Evolutionary conservation across 1,140 invertebrate genomes (phyloP).

Genomic region (Sitophilus oryzae): DNA sequence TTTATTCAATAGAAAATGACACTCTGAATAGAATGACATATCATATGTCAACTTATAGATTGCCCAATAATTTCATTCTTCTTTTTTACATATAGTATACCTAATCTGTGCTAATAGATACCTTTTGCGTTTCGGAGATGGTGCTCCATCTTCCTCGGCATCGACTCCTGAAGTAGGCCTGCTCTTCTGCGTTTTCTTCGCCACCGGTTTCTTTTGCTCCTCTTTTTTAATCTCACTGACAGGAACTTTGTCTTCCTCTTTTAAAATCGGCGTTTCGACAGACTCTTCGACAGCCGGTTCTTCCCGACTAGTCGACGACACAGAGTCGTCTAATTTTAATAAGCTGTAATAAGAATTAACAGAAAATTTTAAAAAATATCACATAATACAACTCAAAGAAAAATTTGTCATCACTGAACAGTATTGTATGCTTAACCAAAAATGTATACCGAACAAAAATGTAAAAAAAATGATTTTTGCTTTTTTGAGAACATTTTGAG

Average conservation of each 20-base stretch:
- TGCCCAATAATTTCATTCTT: too few relatives aligned
- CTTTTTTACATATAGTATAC: too few relatives aligned
- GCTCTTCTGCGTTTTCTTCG: slow-evolving; percentile 32
- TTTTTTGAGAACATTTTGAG: too few relatives aligned
- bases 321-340: slow-evolving; percentile 23
- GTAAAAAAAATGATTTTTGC: too few relatives aligned
- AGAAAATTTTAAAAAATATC: not conserved
- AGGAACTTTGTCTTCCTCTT: slow-evolving; percentile 15
- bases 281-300: not conserved
- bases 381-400: too few relatives aligned
- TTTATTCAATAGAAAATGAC: too few relatives aligned
- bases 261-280: too few relatives aligned
- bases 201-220: slow-evolving; percentile 15
- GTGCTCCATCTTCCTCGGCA: slow-evolving; percentile 41
- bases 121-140: slow-evolving; percentile 35
- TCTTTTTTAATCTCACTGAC: slow-evolving; percentile 9
- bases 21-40: too few relatives aligned
- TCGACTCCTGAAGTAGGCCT: slow-evolving; percentile 24
- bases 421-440: too few relatives aligned
- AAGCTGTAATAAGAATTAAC: slow-evolving; percentile 8
- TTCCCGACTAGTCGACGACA: slow-evolving; percentile 25
- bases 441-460: too few relatives aligned
- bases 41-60: too few relatives aligned
- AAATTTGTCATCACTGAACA: too few relatives aligned
- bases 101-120: not conserved